Conservation (phyloP, 2,888 invertebrate genomes). For the Pegoplata infirma region DNA sequence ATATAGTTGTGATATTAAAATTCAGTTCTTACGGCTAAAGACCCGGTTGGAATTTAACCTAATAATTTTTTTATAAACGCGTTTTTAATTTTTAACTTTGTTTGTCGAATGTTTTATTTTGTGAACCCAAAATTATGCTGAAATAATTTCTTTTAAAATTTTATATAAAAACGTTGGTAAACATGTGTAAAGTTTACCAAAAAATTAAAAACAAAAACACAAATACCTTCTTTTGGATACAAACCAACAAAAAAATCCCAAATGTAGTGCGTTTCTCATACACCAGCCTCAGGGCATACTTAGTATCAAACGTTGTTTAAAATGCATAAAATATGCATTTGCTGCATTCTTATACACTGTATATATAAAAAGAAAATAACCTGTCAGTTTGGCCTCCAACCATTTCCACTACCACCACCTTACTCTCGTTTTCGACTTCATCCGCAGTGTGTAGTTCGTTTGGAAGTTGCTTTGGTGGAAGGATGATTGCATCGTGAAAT, state of each 20-base stretch:
- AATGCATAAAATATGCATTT: conserved; percentile 45
- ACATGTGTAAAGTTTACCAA: background rate
- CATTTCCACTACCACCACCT: background rate
- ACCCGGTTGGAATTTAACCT: no score
- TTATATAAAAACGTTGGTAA: background rate
- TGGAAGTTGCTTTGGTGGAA: background rate
- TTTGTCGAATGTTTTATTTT: conserved; percentile 13
- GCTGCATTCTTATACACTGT: background rate
- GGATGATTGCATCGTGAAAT: conserved; percentile 63
- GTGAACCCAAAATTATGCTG: conserved; percentile 49
- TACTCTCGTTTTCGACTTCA: background rate
- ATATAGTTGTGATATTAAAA: no score
- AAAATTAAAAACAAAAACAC: no score
- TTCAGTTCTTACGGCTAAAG: no score
- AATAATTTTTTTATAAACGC: no score
- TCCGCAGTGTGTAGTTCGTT: background rate
- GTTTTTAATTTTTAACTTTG: no score
- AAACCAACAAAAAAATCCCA: background rate
- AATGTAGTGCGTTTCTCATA: background rate
- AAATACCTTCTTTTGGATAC: background rate
- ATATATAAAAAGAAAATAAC: conserved; percentile 25
- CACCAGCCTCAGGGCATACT: conserved; percentile 25
- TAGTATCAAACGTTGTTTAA: conserved; percentile 54
- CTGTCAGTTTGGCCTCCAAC: conserved; percentile 35
- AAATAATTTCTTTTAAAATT: conserved; percentile 31